Evolutionary conservation across 2,888 invertebrate species (phyloP).

Genomic region (Hydroisotoma schaefferi): DNA sequence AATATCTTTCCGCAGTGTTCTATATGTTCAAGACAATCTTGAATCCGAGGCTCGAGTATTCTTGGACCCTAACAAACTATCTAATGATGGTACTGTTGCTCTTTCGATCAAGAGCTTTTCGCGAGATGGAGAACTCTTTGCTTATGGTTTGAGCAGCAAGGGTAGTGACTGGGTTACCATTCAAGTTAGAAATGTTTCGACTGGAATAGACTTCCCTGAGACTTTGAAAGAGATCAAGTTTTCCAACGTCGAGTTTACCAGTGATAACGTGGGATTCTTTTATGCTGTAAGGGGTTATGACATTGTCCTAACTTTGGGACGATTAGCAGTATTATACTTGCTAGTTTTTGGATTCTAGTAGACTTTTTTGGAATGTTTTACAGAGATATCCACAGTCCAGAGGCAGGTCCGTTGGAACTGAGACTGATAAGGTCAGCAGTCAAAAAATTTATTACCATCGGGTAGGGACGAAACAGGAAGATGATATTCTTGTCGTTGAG

Average conservation of each 20-base stretch:
- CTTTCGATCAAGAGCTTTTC: conserved; percentile 74
- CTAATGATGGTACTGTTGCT: conserved; percentile 78
- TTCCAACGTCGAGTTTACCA: conserved; percentile 86
- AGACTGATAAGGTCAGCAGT: conserved; percentile 77
- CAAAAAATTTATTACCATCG: conserved; percentile 92
- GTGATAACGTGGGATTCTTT: conserved; percentile 90
- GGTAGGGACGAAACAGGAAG: conserved; percentile 75
- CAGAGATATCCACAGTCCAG: conserved; percentile 70
- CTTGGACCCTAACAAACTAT: conserved; percentile 76
- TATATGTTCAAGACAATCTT: conserved; percentile 79
- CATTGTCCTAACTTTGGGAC: background rate
- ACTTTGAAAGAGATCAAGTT: conserved; percentile 85
- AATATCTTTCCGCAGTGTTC: conserved; percentile 65
- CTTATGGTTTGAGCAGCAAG: conserved; percentile 85
- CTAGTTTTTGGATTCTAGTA: no score
- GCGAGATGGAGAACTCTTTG: conserved; percentile 84
- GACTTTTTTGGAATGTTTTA: background rate
- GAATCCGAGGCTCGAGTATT: conserved; percentile 76
- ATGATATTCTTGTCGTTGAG: conserved; percentile 82
- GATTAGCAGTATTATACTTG: background rate
- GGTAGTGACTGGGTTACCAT: conserved; percentile 97
- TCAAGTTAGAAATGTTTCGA: conserved; percentile 70
- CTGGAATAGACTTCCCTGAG: conserved; percentile 80
- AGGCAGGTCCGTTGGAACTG: conserved; percentile 81
- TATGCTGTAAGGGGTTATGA: conserved; percentile 56